Conservation (phyloP, 2,797 vertebrate genomes). For the Apogon hyalosoma region DNA sequence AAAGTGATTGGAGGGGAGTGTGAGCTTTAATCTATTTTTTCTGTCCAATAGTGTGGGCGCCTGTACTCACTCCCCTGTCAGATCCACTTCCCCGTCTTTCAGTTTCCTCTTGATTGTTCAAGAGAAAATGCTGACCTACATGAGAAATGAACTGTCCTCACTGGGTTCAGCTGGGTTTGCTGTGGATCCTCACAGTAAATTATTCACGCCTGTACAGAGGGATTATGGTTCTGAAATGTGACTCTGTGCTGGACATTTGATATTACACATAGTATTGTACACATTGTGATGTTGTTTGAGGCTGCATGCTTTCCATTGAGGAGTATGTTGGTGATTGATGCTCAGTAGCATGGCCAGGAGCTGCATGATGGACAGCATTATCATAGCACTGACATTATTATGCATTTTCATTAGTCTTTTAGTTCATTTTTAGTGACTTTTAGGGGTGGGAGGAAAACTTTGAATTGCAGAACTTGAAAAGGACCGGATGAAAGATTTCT, state of each 20-base stretch:
- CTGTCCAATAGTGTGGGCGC: slow-evolving; percentile 65
- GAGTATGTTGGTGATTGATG: slow-evolving; percentile 6
- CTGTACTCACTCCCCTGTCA: slow-evolving; percentile 71
- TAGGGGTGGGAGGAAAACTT: too few relatives aligned
- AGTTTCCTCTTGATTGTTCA: slow-evolving; percentile 16
- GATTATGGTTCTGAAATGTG: slow-evolving; percentile 26
- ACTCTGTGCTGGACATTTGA: neutral
- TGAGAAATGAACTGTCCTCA: slow-evolving; percentile 2
- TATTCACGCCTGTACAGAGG: slow-evolving; percentile 12
- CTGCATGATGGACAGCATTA: neutral
- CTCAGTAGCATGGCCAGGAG: neutral
- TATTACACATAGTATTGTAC: neutral
- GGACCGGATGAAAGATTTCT: too few relatives aligned
- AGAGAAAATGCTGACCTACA: slow-evolving; percentile 35
- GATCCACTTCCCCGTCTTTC: slow-evolving; percentile 42
- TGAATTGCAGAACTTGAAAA: too few relatives aligned
- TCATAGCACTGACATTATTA: too few relatives aligned
- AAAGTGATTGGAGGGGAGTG: slow-evolving; percentile 23
- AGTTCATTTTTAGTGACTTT: too few relatives aligned
- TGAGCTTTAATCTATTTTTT: slow-evolving; percentile 79
- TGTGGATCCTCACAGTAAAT: slow-evolving; percentile 10
- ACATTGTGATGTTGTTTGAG: slow-evolving; percentile 2
- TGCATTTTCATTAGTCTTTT: too few relatives aligned
- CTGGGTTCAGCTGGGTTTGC: neutral
- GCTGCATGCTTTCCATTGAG: slow-evolving; percentile 6